These are phyloP conservation scores for Oreochromis aureus DNA, from an alignment of 2,113 vertebrate genomes.

Conservation along the genomic window DNA sequence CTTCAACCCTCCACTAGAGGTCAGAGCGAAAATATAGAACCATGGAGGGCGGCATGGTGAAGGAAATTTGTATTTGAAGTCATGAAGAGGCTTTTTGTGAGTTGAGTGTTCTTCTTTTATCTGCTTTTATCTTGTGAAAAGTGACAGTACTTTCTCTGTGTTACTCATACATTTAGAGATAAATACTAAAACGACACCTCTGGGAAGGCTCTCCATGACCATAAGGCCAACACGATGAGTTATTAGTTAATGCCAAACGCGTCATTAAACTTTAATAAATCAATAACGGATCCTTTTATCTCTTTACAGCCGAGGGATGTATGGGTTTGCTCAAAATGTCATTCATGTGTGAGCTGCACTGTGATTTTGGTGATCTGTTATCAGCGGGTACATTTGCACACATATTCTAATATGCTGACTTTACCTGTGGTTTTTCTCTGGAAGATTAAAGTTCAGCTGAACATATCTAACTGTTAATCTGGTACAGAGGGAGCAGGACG, in stretches of 20 bases:
- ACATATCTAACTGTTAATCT: not conserved
- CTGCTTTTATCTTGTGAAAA: not conserved
- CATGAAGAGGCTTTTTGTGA: not conserved
- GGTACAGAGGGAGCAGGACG: not conserved
- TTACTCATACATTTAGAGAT: not conserved
- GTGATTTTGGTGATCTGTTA: not conserved
- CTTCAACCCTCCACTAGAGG: constrained; percentile 37
- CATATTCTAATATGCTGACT: not conserved
- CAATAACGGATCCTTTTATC: not conserved
- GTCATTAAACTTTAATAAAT: not conserved
- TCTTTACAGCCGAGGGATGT: not conserved
- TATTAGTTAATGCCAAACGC: not conserved
- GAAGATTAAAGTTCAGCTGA: not conserved
- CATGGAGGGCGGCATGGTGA: not conserved
- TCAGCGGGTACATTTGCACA: not conserved
- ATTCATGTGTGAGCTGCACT: not conserved
- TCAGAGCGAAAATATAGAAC: constrained; percentile 28
- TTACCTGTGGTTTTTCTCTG: not conserved
- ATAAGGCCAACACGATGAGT: not conserved
- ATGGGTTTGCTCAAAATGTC: not conserved
- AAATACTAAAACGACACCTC: not conserved
- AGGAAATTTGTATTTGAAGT: not conserved
- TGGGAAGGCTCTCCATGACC: not conserved
- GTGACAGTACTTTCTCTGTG: not conserved
- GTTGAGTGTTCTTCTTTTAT: not conserved